Evolutionary conservation across 2,888 invertebrate genomes (phyloP), one percentile per base, ranked within the genome.

Genomic region (Ferdinandea cuprea): DNA sequence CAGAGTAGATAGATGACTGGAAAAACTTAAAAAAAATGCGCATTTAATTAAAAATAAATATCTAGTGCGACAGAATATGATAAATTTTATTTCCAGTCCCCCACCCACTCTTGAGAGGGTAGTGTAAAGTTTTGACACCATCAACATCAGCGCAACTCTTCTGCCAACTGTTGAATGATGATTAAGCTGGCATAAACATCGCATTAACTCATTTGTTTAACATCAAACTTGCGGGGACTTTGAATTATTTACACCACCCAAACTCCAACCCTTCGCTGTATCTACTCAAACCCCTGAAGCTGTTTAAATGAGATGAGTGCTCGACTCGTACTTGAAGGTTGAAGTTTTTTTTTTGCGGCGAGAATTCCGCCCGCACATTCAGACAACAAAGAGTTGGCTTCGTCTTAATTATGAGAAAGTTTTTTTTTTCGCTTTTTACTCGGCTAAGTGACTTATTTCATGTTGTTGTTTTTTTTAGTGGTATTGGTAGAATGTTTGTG

Each of bases 41-140:
- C 52, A 81, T 77, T 79, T 81, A 81, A 81, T 81, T 77, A 76
- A 81, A 81, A 81, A 81, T 81, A 81, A 81, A 81, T 81, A 77
- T 81, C 66, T 46, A 77, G 59, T 61, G 66, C 61, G 65, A 58
- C 69, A 32, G 46, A 52, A 28, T 17, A 61, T 68, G 59, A 59
- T 52, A 59, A 74, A 68, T 66, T 48, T 30, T 9, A 11, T 17
- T 11, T 13, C 9, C 50, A 25, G 30, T 25, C 32, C 25, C n/a
- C 42, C 44, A 15, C 15, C 15, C 9, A 15, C 0, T 9, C 5
- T 4, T 4, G 17, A 6, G 6, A 4, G 11, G 21, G 13, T 21
- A 25, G 28, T 7, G 40, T 3, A 68, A 80, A 74, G 54, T 76
- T 80, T 81, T 76, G 80, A 76, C 76, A 65, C 35, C 68, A 68